phyloP scores from a whole-genome alignment of 1,140 invertebrate genomes.

The Harpegnathos saltator region DNA sequence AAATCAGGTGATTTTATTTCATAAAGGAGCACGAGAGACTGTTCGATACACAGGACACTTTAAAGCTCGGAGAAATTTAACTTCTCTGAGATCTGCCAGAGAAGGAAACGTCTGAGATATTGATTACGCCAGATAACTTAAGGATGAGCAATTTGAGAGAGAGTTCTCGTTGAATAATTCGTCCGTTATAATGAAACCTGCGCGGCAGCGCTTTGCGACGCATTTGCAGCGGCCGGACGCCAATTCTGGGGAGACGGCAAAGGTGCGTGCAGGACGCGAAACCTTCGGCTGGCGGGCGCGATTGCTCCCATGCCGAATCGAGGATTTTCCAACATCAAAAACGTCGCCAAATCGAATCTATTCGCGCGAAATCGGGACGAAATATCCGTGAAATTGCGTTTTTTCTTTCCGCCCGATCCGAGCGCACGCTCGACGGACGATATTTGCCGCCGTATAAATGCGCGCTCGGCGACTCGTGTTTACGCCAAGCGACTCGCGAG shows the following conservation, averaged over 20 bases:
- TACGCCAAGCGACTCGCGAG: too few relatives aligned
- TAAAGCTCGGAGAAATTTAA: too few relatives aligned
- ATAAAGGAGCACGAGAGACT: too few relatives aligned
- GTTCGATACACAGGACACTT: too few relatives aligned
- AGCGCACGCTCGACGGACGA: background rate
- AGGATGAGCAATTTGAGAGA: background rate
- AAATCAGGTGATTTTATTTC: too few relatives aligned
- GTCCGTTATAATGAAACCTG: background rate
- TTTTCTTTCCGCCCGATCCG: background rate
- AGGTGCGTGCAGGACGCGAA: constrained; percentile 1
- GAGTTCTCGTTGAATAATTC: background rate
- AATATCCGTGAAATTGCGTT: constrained; percentile 62
- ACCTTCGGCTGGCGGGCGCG: background rate
- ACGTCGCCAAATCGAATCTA: constrained; percentile 39
- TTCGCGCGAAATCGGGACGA: constrained; percentile 29
- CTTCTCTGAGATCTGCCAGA: too few relatives aligned
- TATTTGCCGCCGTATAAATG: background rate
- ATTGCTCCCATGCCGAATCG: constrained; percentile 22
- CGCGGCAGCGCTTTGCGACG: background rate
- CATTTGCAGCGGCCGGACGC: background rate
- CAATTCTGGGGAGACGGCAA: background rate
- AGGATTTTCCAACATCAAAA: constrained; percentile 35
- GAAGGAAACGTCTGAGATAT: too few relatives aligned
- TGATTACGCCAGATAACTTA: background rate
- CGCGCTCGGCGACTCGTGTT: too few relatives aligned